Evolutionary conservation across 2,113 vertebrate genomes (phyloP).

Genomic region (Struthidea cinerea): DNA sequence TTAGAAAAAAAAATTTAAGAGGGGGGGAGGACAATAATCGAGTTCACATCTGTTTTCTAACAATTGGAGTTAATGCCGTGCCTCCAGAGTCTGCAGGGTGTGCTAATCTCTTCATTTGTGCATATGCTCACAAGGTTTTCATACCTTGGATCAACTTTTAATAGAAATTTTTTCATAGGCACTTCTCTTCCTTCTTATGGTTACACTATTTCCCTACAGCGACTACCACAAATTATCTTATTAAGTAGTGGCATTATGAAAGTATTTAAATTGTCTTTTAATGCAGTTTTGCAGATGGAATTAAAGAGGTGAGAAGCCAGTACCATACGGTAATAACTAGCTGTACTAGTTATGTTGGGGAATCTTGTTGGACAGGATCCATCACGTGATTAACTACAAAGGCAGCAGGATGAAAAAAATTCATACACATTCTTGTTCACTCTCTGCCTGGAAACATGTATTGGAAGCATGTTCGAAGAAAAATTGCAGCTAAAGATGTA

Average conservation of each 20-base stretch:
- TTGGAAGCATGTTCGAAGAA: background rate
- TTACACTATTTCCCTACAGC: background rate
- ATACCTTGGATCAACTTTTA: background rate
- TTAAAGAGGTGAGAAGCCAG: background rate
- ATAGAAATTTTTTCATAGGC: background rate
- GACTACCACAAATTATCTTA: background rate
- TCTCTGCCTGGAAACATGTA: background rate
- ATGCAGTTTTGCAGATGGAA: background rate
- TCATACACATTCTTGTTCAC: background rate
- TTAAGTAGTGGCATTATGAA: background rate
- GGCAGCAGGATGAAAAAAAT: background rate
- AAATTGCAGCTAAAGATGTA: background rate
- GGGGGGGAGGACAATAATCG: background rate
- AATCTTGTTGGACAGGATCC: background rate
- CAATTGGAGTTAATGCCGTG: background rate
- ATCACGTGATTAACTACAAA: background rate
- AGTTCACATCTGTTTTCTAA: conserved; percentile 13
- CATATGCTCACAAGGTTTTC: background rate
- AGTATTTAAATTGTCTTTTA: background rate
- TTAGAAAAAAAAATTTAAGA: background rate
- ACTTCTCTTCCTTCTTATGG: background rate
- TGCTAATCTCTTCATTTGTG: background rate
- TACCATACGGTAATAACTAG: background rate
- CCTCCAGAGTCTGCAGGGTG: background rate
- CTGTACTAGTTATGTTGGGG: background rate